A percentile compares a stretch with the other conserved stretches of the same genome.
Evolutionary conservation across 2,888 invertebrate genomes (phyloP).

Genomic region (Stenodera caucasica): DNA sequence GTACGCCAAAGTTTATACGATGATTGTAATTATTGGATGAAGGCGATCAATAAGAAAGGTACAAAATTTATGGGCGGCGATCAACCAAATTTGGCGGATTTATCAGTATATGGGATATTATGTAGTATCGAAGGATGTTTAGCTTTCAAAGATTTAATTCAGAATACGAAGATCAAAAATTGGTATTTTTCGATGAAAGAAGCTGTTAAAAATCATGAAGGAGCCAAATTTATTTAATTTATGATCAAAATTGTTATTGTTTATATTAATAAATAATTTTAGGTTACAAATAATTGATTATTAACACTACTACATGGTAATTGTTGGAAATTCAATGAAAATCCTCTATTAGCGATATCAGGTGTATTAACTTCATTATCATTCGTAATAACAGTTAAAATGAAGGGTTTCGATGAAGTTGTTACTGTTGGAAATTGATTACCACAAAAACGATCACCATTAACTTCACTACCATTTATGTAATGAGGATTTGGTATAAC

Average conservation of each 20-base stretch:
- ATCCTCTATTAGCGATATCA: slow-evolving; percentile 76
- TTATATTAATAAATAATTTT: neutral
- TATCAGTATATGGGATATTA: slow-evolving; percentile 87
- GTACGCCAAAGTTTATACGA: slow-evolving; percentile 89
- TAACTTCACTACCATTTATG: slow-evolving; percentile 50
- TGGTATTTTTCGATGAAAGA: slow-evolving; percentile 81
- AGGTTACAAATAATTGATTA: neutral
- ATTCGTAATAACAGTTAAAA: slow-evolving; percentile 72
- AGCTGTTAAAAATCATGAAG: slow-evolving; percentile 63
- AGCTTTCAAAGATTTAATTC: slow-evolving; percentile 80
- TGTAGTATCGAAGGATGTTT: slow-evolving; percentile 91
- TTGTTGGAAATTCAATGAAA: slow-evolving; percentile 70
- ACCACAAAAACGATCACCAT: slow-evolving; percentile 76
- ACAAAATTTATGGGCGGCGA: slow-evolving; percentile 83
- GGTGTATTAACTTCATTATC: slow-evolving; percentile 58
- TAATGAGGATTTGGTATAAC: slow-evolving; percentile 69
- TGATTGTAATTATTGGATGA: slow-evolving; percentile 80
- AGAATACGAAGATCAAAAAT: slow-evolving; percentile 70
- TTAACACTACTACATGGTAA: slow-evolving; percentile 58
- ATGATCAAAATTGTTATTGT: no score
- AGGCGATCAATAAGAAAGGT: slow-evolving; percentile 68
- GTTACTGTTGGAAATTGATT: slow-evolving; percentile 67
- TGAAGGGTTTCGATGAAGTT: slow-evolving; percentile 72
- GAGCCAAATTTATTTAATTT: slow-evolving; percentile 52
- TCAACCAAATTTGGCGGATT: slow-evolving; percentile 87